Base-by-base conservation (phyloP, 2,888 invertebrate genomes). In the Morpho deidamia region DNA sequence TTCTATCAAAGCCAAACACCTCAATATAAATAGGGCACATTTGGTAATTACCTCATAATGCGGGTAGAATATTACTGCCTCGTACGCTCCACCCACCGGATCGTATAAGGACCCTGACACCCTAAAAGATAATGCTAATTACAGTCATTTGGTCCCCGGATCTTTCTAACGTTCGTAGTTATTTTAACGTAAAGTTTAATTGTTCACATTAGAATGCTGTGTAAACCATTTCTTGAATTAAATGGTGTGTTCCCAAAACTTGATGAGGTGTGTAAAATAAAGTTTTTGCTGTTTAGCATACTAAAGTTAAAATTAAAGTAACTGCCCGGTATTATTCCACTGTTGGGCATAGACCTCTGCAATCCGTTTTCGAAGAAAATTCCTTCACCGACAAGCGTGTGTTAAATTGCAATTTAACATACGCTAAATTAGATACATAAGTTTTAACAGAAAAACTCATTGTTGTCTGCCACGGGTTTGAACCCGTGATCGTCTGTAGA, bases 101-200 rank as follows among this genome's bases (percentile, higher is more conserved):
- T 58, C 49, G 47, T 44, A 44, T 51, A 38, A 50, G 47, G 51
- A 48, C 55, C 50, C 54, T 58, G 55, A 53, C 55, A 58, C 56
- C 60, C 53, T 59, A 59, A 61, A 61, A 63, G 61, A 61, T 63
- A 63, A 64, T 60, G 60, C 58, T 61, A 61, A 64, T 61, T 54
- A 58, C 63, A 42, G 47, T 53, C 57, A 63, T 64, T 59, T 47
- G 54, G 44, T 53, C 61, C 55, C 55, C 48, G 53, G 43, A 58
- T 56, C 54, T 56, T 46, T 50, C 47, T 46, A 54, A 48, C 50
- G 55, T 54, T 49, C 49, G 50, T 54, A 55, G 48, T 44, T 43
- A 50, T 46, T 46, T 51, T 56, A 49, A 55, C 56, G 53, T 60
- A 56, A 62, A 60, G 60, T 58, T 58, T 60, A 60, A 60, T 62